Evolutionary conservation across 2,113 vertebrate genomes (phyloP).

Genomic region (Passer montanus): DNA sequence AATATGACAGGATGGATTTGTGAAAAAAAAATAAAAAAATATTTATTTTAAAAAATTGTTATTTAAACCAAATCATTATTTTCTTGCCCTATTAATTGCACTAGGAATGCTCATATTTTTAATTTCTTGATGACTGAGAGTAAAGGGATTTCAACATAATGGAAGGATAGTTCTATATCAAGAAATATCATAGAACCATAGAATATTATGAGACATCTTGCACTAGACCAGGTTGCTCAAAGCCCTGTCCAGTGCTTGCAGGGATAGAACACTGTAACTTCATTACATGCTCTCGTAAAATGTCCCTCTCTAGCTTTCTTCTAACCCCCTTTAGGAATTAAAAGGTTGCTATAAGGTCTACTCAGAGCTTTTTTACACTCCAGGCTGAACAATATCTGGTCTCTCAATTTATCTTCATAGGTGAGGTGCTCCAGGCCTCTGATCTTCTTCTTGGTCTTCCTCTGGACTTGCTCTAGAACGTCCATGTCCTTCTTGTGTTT

Average conservation of each 20-base stretch:
- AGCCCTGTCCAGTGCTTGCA: neutral
- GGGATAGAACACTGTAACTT: neutral
- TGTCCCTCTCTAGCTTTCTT: neutral
- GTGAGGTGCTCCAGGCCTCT: neutral
- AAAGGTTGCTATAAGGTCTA: neutral
- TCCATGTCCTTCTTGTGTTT: neutral
- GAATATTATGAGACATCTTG: neutral
- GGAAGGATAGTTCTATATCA: neutral
- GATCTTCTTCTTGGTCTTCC: neutral
- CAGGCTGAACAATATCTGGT: neutral
- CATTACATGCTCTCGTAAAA: neutral
- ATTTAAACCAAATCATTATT: neutral
- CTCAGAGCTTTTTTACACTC: neutral
- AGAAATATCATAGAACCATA: neutral
- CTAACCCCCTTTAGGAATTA: neutral
- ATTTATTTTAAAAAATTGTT: fast-evolving
- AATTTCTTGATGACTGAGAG: neutral
- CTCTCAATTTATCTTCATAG: neutral
- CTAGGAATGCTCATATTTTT: neutral
- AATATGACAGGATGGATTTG: neutral
- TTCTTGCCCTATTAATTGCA: neutral
- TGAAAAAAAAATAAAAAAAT: neutral
- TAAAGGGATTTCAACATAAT: neutral
- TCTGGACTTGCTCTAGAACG: neutral
- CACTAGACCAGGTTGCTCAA: neutral